Conservation (phyloP, 2,797 vertebrate species). For the Aeoliscus strigatus region DNA sequence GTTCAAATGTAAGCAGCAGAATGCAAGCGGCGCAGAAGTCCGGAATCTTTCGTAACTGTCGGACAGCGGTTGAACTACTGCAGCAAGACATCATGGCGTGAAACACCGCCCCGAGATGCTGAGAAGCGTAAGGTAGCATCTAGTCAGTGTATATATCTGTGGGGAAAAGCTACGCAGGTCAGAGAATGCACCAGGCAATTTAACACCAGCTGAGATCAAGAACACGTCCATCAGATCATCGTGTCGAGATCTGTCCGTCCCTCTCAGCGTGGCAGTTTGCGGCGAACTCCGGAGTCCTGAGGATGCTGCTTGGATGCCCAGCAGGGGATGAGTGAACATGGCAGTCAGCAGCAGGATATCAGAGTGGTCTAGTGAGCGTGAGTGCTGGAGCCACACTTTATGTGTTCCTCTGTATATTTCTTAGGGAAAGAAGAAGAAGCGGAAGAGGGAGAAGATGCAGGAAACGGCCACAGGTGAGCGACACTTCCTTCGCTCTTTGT, state of each 20-base stretch:
- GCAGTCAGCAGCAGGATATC: slow-evolving; percentile 70
- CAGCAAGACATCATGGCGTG: no score
- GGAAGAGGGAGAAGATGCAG: slow-evolving; percentile 99
- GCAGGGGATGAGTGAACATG: slow-evolving; percentile 76
- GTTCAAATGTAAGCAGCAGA: no score
- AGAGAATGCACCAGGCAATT: no score
- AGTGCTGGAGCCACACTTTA: slow-evolving; percentile 80
- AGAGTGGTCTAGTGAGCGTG: slow-evolving; percentile 78
- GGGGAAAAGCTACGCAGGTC: no score
- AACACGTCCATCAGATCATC: no score
- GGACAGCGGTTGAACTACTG: no score
- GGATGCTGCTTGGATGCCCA: slow-evolving; percentile 65
- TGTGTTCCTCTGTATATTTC: slow-evolving; percentile 77
- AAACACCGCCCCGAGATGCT: no score
- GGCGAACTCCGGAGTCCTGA: slow-evolving; percentile 48
- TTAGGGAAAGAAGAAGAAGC: slow-evolving; percentile 99
- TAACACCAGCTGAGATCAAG: no score
- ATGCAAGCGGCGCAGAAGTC: no score
- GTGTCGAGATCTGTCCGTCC: slow-evolving; percentile 12
- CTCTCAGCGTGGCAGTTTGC: slow-evolving; percentile 53
- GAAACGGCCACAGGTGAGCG: slow-evolving; percentile 88
- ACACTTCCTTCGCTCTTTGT: not conserved
- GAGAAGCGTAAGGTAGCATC: no score
- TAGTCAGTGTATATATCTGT: no score
- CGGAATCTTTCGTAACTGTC: no score